A percentile compares a stretch with the other conserved stretches of the same genome.
phyloP scores from a whole-genome alignment of 2,113 vertebrate species.

The cat (Felis catus) region F.catus_Fca126_mat1.0 CM031416.1:95987501-95988000 shows the following conservation, averaged over 20 bases:
- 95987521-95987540: background rate
- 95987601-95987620: background rate
- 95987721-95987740: background rate
- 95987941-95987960: background rate
- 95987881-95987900: background rate
- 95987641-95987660: background rate
- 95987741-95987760: background rate
- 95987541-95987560: background rate
- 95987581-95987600: background rate
- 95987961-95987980: background rate
- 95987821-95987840: background rate
- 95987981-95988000: background rate
- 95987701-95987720: background rate
- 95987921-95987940: slow-evolving; percentile 27
- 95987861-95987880: background rate
- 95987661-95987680: background rate
- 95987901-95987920: background rate
- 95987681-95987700: background rate
- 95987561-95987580: background rate
- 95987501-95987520: background rate
- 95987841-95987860: slow-evolving; percentile 40
- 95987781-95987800: background rate
- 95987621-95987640: background rate
- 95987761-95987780: background rate
- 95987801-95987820: background rate